These are phyloP conservation scores for Acridotheres tristis DNA, from an alignment of 2,797 vertebrate genomes.

Conservation along the genomic window DNA sequence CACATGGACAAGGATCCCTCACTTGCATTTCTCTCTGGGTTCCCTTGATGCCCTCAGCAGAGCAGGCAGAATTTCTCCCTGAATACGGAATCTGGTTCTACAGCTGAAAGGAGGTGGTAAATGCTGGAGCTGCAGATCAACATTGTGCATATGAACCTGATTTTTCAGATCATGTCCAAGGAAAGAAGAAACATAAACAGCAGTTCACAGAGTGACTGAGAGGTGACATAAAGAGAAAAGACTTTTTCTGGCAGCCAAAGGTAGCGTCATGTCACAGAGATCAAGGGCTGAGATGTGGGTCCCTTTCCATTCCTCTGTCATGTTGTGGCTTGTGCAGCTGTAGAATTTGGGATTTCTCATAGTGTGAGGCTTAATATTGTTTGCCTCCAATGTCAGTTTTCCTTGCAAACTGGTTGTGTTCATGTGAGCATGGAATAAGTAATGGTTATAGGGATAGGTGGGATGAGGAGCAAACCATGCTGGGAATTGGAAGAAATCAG, in stretches of 20 bases:
- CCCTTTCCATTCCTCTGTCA: background rate
- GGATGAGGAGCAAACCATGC: background rate
- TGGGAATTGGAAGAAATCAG: background rate
- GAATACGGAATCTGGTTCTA: background rate
- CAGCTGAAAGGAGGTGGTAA: background rate
- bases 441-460: background rate
- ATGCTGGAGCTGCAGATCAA: background rate
- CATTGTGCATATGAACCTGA: background rate
- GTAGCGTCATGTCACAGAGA: background rate
- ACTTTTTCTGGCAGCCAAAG: background rate
- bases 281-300: background rate
- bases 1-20: rapidly evolving
- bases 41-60: background rate
- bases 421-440: background rate
- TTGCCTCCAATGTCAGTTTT: background rate
- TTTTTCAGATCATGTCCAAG: background rate
- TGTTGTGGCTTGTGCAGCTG: background rate
- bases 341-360: background rate
- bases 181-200: background rate
- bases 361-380: background rate
- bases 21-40: background rate
- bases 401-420: background rate
- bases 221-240: background rate
- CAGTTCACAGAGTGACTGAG: background rate
- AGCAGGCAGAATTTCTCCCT: background rate